Base-by-base conservation (phyloP, 2,888 invertebrate genomes). In the Drosophila pseudotakahashii region DNA sequence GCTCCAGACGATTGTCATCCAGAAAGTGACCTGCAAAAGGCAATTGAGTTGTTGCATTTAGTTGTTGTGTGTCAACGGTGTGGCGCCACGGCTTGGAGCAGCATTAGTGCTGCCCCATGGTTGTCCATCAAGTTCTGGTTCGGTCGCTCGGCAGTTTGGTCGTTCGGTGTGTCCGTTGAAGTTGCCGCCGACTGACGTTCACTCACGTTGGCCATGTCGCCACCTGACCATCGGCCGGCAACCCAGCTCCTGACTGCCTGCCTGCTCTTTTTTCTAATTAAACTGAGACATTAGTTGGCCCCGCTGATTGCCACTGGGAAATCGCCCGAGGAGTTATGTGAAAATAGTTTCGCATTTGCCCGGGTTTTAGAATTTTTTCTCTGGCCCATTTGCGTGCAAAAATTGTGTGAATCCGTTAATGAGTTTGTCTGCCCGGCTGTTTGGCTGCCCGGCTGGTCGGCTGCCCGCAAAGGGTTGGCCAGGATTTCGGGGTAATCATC, bases 1-100 rank as follows among this genome's bases (percentile, higher is more conserved):
- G 92, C 74, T 92, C 92, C 78, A 92, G 81, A 51, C 92, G 91
- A 76, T 91, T 92, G 81, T 92, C 92, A 76, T 92, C 92, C 67
- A 92, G 88, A 77, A 92, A 90, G 80, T 92, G 92, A 79, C 92
- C 92, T 92, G 85, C 78, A 86, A 77, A 64, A 68, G 53, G 66
- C 64, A 77, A 85, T 85, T 85, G 89, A 85, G 84, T 79, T 89
- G 84, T 89, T 88, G 55, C 48, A 52, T 73, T 69, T 77, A 66
- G 68, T 78, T 76, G 89, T 75, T 75, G 83, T 78, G 75, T 76
- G 79, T 76, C 75, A 77, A 69, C 74, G 55, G 54, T 48, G 51
- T 89, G 87, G 89, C 87, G 89, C 88, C 87, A 66, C 45, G 16
- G 48, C 32, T 34, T 59, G 30, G 59, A 23, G 59, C 60, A 14